Evolutionary conservation across 2,113 vertebrate species (phyloP), one percentile per base, ranked within the genome.

Genomic region (Planiliza haematocheilus): DNA sequence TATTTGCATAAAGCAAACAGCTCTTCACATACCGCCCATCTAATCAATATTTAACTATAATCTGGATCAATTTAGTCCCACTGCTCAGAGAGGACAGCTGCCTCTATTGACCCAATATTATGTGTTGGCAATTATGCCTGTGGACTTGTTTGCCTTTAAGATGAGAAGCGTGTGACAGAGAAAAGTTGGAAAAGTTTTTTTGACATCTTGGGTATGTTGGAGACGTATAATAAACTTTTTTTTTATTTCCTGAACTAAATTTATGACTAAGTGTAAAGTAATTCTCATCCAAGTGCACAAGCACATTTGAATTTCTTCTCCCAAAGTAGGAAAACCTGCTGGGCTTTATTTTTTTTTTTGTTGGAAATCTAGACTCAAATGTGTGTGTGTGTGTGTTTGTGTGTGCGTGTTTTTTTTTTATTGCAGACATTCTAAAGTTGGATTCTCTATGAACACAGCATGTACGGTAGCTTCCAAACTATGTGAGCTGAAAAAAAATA

Each of bases 381-480:
- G 17, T 51, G 36, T 21, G 13, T 39, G 24, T 30, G 24, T 30
- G 2, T 30, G 2, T 0, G 2, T 45, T 58, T 16, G 17, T 51
- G 36, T 21, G 13, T 39, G 39, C n/a, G n/a, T n/a, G n/a, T n/a
- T n/a, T 0, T 42, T 41, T 51, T 43, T 36, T 34, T 13, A 0
- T n/a, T 52, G 21, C 36, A 11, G 9, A 34, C 59, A 18, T 17
- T 51, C 1, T 24, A 53, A 51, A 51, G 61, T 20, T 34, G 17
- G 41, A 39, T 16, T 36, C 9, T 24, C 45, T 42, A 9, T 42
- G 13, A 74, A 34, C 21, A 66, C 45, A 20, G 42, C n/a, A n/a
- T 21, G 7, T 18, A 51, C 0, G 12, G 13, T 13, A 24, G 7
- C 18, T 58, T 21, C 7, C 4, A 65, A 58, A 0, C 10, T 38